Conservation (phyloP, 2,888 invertebrate species). For the Latrodectus hesperus region DNA sequence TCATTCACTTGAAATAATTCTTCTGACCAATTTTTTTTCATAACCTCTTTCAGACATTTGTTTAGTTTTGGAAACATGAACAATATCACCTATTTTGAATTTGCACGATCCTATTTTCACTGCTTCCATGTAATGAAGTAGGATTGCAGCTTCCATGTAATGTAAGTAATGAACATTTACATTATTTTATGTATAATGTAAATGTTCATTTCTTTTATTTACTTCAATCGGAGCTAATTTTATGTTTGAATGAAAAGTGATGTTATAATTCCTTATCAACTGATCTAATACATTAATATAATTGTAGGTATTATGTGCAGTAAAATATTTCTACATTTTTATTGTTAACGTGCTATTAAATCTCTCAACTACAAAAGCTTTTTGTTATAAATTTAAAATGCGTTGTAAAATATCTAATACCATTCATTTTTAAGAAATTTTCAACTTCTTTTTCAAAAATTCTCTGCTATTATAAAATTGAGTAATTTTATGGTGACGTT, state of each 20-base stretch:
- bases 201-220: slow-evolving; percentile 4
- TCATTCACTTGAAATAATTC: background rate
- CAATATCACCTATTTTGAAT: slow-evolving; percentile 5
- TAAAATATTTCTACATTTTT: too few relatives aligned
- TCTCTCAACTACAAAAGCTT: slow-evolving; percentile 45
- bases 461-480: too few relatives aligned
- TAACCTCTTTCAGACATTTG: background rate
- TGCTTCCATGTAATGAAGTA: background rate
- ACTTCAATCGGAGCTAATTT: background rate
- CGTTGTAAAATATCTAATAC: slow-evolving; percentile 71
- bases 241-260: too few relatives aligned
- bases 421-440: slow-evolving; percentile 71
- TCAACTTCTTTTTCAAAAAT: too few relatives aligned
- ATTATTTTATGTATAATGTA: background rate
- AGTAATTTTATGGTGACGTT: too few relatives aligned
- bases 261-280: background rate
- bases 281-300: slow-evolving; percentile 21
- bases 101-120: background rate
- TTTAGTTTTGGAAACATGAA: background rate
- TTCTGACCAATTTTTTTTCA: background rate
- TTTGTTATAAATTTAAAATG: slow-evolving; percentile 40
- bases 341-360: background rate
- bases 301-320: background rate
- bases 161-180: too few relatives aligned
- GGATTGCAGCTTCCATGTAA: too few relatives aligned